phyloP scores from a whole-genome alignment of 2,797 vertebrate genomes.

The Coregonus sp. region DNA sequence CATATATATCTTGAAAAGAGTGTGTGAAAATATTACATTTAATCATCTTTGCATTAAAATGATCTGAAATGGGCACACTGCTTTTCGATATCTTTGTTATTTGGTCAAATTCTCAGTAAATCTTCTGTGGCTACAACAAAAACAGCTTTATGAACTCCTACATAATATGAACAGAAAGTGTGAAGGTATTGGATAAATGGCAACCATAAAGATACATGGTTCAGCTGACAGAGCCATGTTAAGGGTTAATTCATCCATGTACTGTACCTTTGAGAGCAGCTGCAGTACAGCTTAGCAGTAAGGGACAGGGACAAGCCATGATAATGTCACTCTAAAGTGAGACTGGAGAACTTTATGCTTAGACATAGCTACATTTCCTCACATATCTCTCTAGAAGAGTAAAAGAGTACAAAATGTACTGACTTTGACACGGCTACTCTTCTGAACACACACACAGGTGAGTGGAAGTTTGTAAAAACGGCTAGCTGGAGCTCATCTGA shows the following conservation, averaged over 20 bases:
- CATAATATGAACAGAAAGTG: neutral
- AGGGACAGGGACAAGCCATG: slow-evolving; percentile 31
- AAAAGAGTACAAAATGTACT: neutral
- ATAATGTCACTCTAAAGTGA: slow-evolving; percentile 55
- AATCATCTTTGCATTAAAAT: no score
- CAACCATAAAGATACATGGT: neutral
- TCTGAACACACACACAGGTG: slow-evolving; percentile 49
- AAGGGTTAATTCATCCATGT: neutral
- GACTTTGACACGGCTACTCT: neutral
- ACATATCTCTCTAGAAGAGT: slow-evolving; percentile 12
- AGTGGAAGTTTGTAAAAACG: neutral
- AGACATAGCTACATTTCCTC: slow-evolving; percentile 16
- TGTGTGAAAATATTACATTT: no score
- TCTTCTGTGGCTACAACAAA: no score
- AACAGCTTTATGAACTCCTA: neutral
- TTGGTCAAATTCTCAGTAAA: no score
- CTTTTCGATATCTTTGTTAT: no score
- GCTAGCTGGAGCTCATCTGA: no score
- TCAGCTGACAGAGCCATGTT: neutral
- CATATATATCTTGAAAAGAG: no score
- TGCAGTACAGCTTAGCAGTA: slow-evolving; percentile 27
- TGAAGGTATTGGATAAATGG: neutral
- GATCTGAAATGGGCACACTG: no score
- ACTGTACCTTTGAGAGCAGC: slow-evolving; percentile 63
- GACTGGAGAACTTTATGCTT: slow-evolving; percentile 23